Base-by-base conservation (phyloP, 2,888 invertebrate genomes). In the Noctua fimbriata region DNA sequence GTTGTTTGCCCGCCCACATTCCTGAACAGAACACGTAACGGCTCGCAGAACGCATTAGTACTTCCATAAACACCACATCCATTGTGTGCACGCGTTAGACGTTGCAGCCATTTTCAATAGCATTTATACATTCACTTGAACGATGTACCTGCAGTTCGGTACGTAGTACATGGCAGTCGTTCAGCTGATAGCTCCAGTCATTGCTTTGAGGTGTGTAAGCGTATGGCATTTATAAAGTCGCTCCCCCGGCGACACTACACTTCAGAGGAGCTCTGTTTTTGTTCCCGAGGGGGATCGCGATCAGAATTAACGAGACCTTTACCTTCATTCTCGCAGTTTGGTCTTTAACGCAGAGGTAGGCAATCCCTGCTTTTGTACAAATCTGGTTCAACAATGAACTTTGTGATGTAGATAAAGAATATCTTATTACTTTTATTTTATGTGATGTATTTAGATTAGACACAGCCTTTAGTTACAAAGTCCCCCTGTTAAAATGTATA, bases 1-100 rank as follows among this genome's bases (percentile, higher is more conserved):
- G 85, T 84, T 91, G 90, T 90, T 89, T 89, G 90, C 87, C 71
- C 73, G 63, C 85, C 87, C 84, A 87, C 89, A 90, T 91, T 90
- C 88, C 90, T 87, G 82, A 84, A 78, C 85, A 84, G 88, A 87
- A 81, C 84, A 86, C 87, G 83, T 82, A 86, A 89, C 84, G 83
- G 86, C 77, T 85, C 78, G 70, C 78, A 84, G 71, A 85, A 90
- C 76, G 73, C 77, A 87, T 89, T 88, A 87, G 85, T 83, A 86
- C 80, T 83, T 85, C 83, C 84, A 86, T 81, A 86, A 87, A 81
- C 78, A 86, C 85, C 67, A 79, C 82, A 88, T 88, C 82, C 74
- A 83, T 88, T 88, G 79, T 80, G 84, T 72, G 78, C 66, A 71
- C 82, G 83, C 69, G 79, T 73, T 82, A 79, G 83, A 75, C 75